Conservation (phyloP, 2,797 vertebrate species). For the Fundulus diaphanus region DNA sequence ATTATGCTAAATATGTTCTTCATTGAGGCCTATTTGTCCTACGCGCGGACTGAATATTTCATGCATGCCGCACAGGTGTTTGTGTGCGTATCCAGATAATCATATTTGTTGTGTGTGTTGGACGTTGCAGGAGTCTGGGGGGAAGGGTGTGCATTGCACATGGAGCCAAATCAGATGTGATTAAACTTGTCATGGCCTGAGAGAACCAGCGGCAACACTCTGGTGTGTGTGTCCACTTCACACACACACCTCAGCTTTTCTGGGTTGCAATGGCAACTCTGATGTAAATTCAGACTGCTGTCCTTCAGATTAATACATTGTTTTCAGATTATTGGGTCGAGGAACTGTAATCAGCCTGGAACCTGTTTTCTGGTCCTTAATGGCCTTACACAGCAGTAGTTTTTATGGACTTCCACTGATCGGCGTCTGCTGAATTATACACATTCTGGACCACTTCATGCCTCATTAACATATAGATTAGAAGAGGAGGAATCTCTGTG, state of each 20-base stretch:
- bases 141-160: slow-evolving; percentile 59
- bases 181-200: slow-evolving; percentile 75
- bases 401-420: slow-evolving; percentile 15
- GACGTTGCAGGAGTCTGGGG: slow-evolving; percentile 45
- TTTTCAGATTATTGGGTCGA: slow-evolving; percentile 18
- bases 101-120: not conserved
- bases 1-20: slow-evolving; percentile 34
- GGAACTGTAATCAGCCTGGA: slow-evolving; percentile 16
- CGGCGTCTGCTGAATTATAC: slow-evolving; percentile 22
- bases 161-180: slow-evolving; percentile 79
- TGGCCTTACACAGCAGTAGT: not conserved
- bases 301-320: slow-evolving; percentile 23
- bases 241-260: slow-evolving; percentile 21
- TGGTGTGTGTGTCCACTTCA: slow-evolving; percentile 24
- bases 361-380: slow-evolving; percentile 38
- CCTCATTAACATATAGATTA: slow-evolving; percentile 73
- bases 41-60: not conserved
- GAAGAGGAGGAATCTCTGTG: slow-evolving; percentile 22
- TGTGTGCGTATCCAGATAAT: not conserved
- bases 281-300: not conserved
- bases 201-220: slow-evolving; percentile 58
- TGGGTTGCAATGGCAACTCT: slow-evolving; percentile 10
- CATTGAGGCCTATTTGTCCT: slow-evolving; percentile 20
- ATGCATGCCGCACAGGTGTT: not conserved
- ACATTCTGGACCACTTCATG: slow-evolving; percentile 23